Conservation (phyloP, 2,113 vertebrate species). For the Typhlomys cinereus region DNA sequence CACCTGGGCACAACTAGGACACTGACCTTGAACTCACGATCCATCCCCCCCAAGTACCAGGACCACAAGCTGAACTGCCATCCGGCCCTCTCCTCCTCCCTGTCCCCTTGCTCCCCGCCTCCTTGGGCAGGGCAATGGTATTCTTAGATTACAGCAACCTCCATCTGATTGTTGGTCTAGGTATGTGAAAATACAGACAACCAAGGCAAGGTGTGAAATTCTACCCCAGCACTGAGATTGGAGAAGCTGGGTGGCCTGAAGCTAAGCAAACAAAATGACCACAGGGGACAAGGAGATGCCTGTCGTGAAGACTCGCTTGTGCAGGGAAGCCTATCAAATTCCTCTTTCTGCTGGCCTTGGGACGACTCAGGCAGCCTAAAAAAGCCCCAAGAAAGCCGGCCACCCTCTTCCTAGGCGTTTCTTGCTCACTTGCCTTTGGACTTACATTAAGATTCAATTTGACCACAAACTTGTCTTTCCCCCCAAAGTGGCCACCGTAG, state of each 20-base stretch:
- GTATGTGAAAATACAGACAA: not conserved
- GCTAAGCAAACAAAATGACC: not conserved
- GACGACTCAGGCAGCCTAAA: not conserved
- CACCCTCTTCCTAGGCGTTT: not conserved
- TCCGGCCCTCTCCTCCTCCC: not conserved
- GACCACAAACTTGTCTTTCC: not conserved
- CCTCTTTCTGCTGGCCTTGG: not conserved
- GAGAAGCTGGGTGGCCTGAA: not conserved
- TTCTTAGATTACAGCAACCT: not conserved
- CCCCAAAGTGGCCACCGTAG: not conserved
- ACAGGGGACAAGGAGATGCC: not conserved
- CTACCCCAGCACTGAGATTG: not conserved
- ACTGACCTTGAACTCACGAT: not conserved
- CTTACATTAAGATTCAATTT: not conserved
- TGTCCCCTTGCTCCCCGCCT: not conserved
- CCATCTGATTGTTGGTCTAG: not conserved
- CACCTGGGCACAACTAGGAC: too few relatives aligned
- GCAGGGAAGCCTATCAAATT: accelerated
- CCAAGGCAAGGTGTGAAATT: not conserved
- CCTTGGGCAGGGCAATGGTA: not conserved
- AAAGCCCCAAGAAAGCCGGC: not conserved
- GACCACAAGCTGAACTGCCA: not conserved
- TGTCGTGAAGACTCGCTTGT: not conserved
- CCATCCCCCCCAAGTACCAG: not conserved
- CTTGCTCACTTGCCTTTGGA: not conserved